Evolutionary conservation across 2,797 vertebrate genomes (phyloP).

Genomic region (Alosa sapidissima): DNA sequence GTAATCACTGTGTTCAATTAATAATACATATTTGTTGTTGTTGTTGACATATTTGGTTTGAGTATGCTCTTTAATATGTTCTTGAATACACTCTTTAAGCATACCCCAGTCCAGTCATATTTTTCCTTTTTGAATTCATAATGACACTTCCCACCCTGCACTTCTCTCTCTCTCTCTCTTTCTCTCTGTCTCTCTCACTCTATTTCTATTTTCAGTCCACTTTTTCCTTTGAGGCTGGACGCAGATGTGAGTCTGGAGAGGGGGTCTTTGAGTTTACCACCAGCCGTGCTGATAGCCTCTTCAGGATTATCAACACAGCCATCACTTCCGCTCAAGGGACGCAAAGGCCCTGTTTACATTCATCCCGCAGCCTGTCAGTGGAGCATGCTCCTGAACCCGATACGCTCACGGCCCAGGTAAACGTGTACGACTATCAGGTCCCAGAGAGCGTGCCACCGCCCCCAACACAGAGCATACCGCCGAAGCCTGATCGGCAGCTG

Average conservation of each 20-base stretch:
- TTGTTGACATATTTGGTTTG: not conserved
- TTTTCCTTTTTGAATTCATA: not conserved
- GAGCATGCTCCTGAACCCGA: not conserved
- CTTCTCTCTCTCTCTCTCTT: slow-evolving; percentile 28
- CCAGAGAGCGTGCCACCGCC: not conserved
- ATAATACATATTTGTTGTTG: not conserved
- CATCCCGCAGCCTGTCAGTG: slow-evolving; percentile 1
- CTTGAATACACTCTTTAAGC: not conserved
- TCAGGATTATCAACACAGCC: slow-evolving; percentile 69
- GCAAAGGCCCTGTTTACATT: not conserved
- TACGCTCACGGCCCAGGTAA: not conserved
- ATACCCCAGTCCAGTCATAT: not conserved
- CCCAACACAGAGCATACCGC: not conserved
- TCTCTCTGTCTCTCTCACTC: slow-evolving; percentile 32
- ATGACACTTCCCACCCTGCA: not conserved
- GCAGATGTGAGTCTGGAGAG: slow-evolving; percentile 77
- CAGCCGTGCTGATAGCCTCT: slow-evolving; percentile 70
- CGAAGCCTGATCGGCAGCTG: not conserved
- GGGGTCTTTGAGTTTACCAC: slow-evolving; percentile 82
- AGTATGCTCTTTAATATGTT: not conserved
- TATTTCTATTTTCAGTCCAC: slow-evolving; percentile 61
- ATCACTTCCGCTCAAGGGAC: slow-evolving; percentile 52
- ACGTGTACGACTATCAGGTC: not conserved
- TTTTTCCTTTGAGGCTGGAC: slow-evolving; percentile 81
- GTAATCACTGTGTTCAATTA: not conserved